Conservation (phyloP, 2,113 vertebrate species). For the Melanocharis versteri region DNA sequence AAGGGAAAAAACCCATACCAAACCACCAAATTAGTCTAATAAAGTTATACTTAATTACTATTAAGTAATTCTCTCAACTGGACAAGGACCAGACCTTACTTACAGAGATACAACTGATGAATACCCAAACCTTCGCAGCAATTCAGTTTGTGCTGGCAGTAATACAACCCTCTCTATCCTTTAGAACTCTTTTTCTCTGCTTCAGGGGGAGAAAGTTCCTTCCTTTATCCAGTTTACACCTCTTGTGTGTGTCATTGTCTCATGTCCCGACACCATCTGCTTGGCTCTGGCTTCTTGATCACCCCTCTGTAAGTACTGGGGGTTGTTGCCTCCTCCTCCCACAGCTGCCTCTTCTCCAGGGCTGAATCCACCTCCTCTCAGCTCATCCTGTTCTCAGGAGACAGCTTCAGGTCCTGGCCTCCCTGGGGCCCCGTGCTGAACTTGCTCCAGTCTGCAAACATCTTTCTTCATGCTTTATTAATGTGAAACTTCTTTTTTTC, state of each 20-base stretch:
- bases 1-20: neutral
- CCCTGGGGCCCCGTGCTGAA: neutral
- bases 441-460: neutral
- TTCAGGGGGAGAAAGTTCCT: neutral
- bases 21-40: neutral
- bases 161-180: neutral
- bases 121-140: neutral
- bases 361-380: neutral
- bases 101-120: neutral
- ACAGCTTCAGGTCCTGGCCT: neutral
- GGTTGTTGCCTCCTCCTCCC: neutral
- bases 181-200: neutral
- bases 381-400: neutral
- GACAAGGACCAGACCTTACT: neutral
- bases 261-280: neutral
- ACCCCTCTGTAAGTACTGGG: neutral
- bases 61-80: neutral
- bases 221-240: neutral
- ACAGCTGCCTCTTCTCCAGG: neutral
- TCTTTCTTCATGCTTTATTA: neutral
- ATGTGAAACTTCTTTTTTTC: neutral
- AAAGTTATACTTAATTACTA: neutral
- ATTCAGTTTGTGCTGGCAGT: neutral
- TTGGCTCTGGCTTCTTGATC: neutral
- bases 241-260: neutral